phyloP scores from a whole-genome alignment of 2,888 invertebrate species.

The Panorpa germanica region DNA sequence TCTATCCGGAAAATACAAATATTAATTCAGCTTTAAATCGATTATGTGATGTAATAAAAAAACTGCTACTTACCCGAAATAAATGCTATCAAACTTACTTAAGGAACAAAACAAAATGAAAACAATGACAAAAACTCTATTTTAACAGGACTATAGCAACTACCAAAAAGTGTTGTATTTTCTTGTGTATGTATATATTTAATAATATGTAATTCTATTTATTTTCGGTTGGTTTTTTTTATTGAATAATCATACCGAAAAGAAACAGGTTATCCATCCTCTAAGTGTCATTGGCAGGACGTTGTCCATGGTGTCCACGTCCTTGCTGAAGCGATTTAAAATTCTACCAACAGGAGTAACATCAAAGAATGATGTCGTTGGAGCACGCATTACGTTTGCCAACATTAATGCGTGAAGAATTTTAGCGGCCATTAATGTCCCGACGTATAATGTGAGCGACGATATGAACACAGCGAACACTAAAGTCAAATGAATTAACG shows the following conservation, averaged over 20 bases:
- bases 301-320: conserved; percentile 52
- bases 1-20: no score
- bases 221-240: no score
- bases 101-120: no score
- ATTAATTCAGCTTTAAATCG: no score
- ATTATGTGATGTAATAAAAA: no score
- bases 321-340: conserved; percentile 61
- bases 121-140: no score
- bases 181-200: no score
- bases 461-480: conserved; percentile 45
- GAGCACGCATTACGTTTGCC: conserved; percentile 42
- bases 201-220: no score
- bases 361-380: conserved; percentile 56
- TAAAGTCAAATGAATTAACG: conserved; percentile 19
- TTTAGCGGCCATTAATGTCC: conserved; percentile 39
- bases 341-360: conserved; percentile 63
- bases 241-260: conserved; percentile 40
- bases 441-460: conserved; percentile 45
- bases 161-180: no score
- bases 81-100: no score
- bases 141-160: no score
- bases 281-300: conserved; percentile 50
- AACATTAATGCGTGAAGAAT: conserved; percentile 45
- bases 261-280: conserved; percentile 48
- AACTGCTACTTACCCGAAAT: no score